Evolutionary conservation across 2,797 vertebrate species (phyloP).

Genomic region (Hafferia zeledoni): DNA sequence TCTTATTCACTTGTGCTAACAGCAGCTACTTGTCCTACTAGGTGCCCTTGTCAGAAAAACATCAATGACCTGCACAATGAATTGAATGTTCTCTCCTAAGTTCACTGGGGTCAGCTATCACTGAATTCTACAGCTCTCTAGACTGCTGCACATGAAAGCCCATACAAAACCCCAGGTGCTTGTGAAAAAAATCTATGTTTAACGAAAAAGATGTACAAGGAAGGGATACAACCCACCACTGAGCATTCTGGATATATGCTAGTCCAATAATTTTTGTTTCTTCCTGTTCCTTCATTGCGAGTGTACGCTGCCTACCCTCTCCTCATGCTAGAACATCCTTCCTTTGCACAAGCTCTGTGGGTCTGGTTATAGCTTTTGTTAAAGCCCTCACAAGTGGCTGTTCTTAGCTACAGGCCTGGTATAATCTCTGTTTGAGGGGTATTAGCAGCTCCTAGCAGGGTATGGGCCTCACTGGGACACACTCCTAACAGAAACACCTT

Average conservation of each 20-base stretch:
- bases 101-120: not conserved
- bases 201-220: not conserved
- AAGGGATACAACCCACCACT: not conserved
- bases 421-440: not conserved
- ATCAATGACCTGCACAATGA: not conserved
- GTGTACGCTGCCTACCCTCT: not conserved
- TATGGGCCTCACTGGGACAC: not conserved
- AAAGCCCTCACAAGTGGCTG: not conserved
- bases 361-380: not conserved
- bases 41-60: constrained; percentile 29
- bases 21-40: constrained; percentile 13
- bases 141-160: not conserved
- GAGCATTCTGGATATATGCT: not conserved
- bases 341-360: not conserved
- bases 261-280: not conserved
- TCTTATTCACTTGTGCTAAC: not conserved
- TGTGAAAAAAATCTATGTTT: not conserved
- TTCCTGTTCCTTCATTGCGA: not conserved
- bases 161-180: not conserved
- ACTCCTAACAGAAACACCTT: not conserved
- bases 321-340: not conserved
- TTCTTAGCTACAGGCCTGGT: not conserved
- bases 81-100: not conserved
- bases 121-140: not conserved
- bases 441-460: not conserved